Conservation (phyloP, 2,888 invertebrate species). For the Tryphoninae sp. region DNA sequence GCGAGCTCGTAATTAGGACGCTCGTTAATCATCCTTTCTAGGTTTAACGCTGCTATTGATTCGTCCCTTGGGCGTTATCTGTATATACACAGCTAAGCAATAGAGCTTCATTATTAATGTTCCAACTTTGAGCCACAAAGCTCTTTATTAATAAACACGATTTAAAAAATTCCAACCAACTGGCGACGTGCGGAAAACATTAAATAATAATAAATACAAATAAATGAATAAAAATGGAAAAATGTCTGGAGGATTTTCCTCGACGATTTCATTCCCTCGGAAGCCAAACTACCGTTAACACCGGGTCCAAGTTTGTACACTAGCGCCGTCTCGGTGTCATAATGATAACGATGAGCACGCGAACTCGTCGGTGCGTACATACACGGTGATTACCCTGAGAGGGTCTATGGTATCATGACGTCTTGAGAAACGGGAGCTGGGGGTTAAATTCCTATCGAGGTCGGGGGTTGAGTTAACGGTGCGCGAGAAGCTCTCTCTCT, state of each 20-base stretch:
- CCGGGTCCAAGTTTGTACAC: background rate
- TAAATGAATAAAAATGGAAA: too few relatives aligned
- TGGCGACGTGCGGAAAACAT: too few relatives aligned
- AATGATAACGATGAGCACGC: conserved; percentile 48
- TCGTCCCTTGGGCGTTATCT: background rate
- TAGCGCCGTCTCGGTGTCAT: conserved; percentile 16
- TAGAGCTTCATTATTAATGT: background rate
- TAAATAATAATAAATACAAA: too few relatives aligned
- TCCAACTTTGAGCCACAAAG: background rate
- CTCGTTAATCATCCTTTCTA: conserved; percentile 56
- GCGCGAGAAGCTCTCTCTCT: conserved; percentile 46
- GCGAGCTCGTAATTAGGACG: conserved; percentile 61
- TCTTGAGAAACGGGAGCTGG: background rate
- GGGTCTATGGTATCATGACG: conserved; percentile 31
- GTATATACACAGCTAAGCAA: background rate
- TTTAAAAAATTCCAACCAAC: too few relatives aligned
- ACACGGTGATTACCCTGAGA: conserved; percentile 41
- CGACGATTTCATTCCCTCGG: too few relatives aligned
- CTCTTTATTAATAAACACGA: too few relatives aligned
- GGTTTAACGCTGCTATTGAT: conserved; percentile 48
- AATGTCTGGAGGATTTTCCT: too few relatives aligned
- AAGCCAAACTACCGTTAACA: too few relatives aligned
- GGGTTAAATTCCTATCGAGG: conserved; percentile 55
- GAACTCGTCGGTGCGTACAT: conserved; percentile 36
- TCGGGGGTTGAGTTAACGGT: conserved; percentile 56